phyloP scores from a whole-genome alignment of 2,888 invertebrate species.

The Endomychus coccineus region DNA sequence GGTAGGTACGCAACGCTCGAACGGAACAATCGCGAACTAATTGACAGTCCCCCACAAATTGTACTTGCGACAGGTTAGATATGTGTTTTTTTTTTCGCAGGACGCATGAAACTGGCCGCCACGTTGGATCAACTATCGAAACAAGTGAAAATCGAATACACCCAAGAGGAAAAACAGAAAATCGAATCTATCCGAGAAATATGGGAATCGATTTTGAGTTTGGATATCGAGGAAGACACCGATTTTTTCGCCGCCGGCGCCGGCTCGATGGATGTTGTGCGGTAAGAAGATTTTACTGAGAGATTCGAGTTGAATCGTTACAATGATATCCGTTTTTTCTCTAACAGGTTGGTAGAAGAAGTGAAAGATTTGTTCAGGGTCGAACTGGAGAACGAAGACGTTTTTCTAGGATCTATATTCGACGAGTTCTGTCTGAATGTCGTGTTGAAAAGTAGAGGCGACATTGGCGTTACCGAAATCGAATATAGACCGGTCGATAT shows the following conservation, averaged over 20 bases:
- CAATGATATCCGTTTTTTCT: background rate
- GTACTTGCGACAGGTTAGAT: no score
- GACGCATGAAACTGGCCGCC: conserved; percentile 72
- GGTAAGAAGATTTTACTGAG: conserved; percentile 35
- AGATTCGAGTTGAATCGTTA: background rate
- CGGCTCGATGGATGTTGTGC: conserved; percentile 96
- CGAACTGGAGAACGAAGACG: conserved; percentile 77
- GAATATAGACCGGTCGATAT: conserved; percentile 69
- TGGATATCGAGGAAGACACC: conserved; percentile 66
- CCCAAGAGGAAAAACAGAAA: conserved; percentile 64
- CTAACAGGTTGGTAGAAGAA: conserved; percentile 75
- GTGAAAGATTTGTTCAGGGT: conserved; percentile 73
- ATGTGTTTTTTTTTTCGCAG: conserved; percentile 40
- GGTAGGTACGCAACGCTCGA: conserved; percentile 24
- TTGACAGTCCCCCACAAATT: no score
- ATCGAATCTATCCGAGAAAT: conserved; percentile 58
- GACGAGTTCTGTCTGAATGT: conserved; percentile 68
- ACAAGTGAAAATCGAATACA: conserved; percentile 54
- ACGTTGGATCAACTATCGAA: conserved; percentile 64
- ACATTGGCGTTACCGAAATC: conserved; percentile 47
- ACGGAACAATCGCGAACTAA: no score
- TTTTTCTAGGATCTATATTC: conserved; percentile 89
- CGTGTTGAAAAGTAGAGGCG: conserved; percentile 60
- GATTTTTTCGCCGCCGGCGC: conserved; percentile 94
- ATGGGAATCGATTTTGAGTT: conserved; percentile 80